Conservation (phyloP, 2,797 vertebrate species). For the Microchirus variegatus region DNA sequence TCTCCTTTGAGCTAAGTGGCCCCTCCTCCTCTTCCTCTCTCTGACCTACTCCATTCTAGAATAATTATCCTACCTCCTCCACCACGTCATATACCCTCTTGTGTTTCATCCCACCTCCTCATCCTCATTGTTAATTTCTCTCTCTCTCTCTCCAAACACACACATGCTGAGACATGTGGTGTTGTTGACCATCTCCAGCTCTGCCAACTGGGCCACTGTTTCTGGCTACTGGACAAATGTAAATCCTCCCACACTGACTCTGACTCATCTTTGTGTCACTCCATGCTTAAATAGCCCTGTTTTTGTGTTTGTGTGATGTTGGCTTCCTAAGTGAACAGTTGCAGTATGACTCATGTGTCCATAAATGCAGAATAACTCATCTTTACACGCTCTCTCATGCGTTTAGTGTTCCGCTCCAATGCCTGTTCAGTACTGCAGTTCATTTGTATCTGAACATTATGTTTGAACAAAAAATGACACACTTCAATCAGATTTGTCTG, state of each 20-base stretch:
- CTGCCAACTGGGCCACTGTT: slow-evolving; percentile 33
- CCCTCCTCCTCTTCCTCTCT: background rate
- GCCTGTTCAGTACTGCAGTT: too few species aligned
- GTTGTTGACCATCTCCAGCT: background rate
- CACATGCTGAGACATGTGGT: background rate
- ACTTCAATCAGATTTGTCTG: too few species aligned
- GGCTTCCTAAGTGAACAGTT: background rate
- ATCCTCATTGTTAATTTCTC: background rate
- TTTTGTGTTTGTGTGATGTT: background rate
- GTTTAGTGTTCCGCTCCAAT: too few species aligned
- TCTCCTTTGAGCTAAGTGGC: background rate
- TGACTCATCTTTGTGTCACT: slow-evolving; percentile 30
- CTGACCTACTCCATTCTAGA: background rate
- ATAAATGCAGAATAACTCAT: too few species aligned
- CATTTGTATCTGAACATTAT: too few species aligned
- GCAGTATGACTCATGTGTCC: background rate
- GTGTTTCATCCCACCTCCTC: background rate
- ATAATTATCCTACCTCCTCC: background rate
- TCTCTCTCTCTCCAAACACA: background rate
- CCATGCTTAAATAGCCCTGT: background rate
- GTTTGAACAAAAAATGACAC: too few species aligned
- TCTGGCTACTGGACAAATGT: background rate
- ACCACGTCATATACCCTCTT: background rate
- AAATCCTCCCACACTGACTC: background rate
- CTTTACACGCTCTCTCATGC: too few species aligned